Conservation (phyloP, 2,113 vertebrate genomes). For the Microtus montanus region DNA sequence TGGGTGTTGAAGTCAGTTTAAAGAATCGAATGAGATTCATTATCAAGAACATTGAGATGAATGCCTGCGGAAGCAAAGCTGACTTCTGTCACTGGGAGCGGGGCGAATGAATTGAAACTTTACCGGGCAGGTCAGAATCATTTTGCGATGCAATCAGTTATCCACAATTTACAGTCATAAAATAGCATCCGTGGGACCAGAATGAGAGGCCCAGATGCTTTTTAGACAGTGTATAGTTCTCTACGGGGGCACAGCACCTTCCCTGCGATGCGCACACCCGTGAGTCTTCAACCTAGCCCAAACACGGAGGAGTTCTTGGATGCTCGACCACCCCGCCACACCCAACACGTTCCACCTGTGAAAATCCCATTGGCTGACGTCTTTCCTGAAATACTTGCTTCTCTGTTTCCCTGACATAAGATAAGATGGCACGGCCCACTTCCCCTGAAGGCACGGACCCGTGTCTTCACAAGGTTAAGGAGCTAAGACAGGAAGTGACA, state of each 20-base stretch:
- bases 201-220: neutral
- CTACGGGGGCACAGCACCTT: neutral
- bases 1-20: neutral
- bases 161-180: neutral
- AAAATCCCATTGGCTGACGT: neutral
- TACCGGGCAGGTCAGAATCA: neutral
- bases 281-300: conserved; percentile 2
- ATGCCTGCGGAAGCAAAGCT: neutral
- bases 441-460: neutral
- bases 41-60: neutral
- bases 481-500: neutral
- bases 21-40: neutral
- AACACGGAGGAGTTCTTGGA: neutral
- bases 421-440: neutral
- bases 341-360: neutral
- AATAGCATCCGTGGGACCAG: neutral
- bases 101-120: neutral
- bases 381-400: neutral
- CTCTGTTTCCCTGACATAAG: neutral
- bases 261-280: neutral
- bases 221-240: neutral
- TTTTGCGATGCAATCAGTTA: neutral
- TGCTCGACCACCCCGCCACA: neutral
- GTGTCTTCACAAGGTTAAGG: neutral
- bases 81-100: neutral